phyloP scores from a whole-genome alignment of 2,888 invertebrate genomes.

The Philereme transversata region DNA sequence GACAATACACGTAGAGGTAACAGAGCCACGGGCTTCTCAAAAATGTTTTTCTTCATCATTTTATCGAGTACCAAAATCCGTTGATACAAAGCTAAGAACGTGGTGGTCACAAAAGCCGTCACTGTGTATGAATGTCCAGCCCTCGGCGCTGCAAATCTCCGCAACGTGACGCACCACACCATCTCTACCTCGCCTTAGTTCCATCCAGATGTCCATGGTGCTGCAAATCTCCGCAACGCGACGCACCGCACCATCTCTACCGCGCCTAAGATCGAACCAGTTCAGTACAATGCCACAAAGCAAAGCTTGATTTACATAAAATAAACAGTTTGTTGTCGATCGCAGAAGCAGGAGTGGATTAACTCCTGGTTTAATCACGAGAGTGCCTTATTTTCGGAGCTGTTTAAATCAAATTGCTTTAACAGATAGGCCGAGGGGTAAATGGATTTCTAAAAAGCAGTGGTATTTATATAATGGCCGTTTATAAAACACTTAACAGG shows the following conservation, averaged over 20 bases:
- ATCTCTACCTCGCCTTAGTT: neutral
- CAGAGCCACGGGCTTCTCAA: too few relatives aligned
- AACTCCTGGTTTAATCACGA: conserved; percentile 31
- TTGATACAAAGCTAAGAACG: too few relatives aligned
- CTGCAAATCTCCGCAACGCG: neutral
- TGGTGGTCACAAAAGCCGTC: too few relatives aligned
- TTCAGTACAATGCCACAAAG: conserved; percentile 1
- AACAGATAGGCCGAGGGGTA: neutral
- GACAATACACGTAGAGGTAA: too few relatives aligned
- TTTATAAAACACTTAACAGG: too few relatives aligned
- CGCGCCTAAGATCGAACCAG: neutral
- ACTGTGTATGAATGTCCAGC: too few relatives aligned
- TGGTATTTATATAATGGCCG: too few relatives aligned
- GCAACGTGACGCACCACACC: neutral
- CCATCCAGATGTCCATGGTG: neutral
- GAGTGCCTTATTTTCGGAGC: conserved; percentile 26
- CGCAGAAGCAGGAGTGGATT: conserved; percentile 25
- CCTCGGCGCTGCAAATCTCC: too few relatives aligned
- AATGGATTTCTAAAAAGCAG: too few relatives aligned
- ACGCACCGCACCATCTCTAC: conserved; percentile 2
- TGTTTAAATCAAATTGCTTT: conserved; percentile 17
- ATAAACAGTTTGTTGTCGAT: conserved; percentile 30
- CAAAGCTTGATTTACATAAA: conserved; percentile 21
- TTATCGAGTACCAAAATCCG: too few relatives aligned
- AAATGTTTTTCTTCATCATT: too few relatives aligned